phyloP scores from a whole-genome alignment of 53 echinoderm and acorn worm genomes.

The Pentamera pediparva region DNA sequence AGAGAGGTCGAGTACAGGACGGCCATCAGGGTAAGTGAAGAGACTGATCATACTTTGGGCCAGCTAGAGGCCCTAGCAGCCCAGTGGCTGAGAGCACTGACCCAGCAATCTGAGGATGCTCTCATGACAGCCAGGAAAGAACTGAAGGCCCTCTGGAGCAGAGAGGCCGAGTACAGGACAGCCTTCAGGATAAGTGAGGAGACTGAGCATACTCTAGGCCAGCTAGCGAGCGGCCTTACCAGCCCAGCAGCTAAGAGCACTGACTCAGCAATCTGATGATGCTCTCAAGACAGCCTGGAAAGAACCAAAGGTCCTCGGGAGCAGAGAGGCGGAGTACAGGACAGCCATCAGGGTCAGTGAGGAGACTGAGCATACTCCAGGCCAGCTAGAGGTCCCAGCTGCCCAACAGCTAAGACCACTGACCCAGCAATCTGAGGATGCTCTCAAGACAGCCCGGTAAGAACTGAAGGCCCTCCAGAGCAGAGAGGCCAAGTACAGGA shows the following conservation, averaged over 20 bases:
- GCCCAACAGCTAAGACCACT: slow-evolving; percentile 69
- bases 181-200: slow-evolving; percentile 53
- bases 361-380: too few species aligned
- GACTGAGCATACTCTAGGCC: too few species aligned
- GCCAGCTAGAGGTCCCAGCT: slow-evolving; percentile 63
- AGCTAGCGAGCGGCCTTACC: slow-evolving; percentile 61
- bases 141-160: slow-evolving; percentile 45
- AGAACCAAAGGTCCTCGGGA: slow-evolving; percentile 54
- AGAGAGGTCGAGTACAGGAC: slow-evolving; percentile 44
- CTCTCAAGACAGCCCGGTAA: slow-evolving; percentile 53
- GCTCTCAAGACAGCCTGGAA: slow-evolving; percentile 58
- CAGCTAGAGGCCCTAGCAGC: slow-evolving; percentile 68
- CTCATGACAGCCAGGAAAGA: slow-evolving; percentile 59
- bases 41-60: neutral
- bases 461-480: slow-evolving; percentile 55
- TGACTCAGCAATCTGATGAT: slow-evolving; percentile 71
- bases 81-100: slow-evolving; percentile 65
- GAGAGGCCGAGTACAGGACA: slow-evolving; percentile 40
- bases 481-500: slow-evolving; percentile 42
- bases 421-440: slow-evolving; percentile 67
- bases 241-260: slow-evolving; percentile 63
- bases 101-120: slow-evolving; percentile 67
- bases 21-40: slow-evolving; percentile 55
- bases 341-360: slow-evolving; percentile 56
- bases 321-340: slow-evolving; percentile 42